phyloP scores from a whole-genome alignment of 2,797 vertebrate species.

The Sebastes variabilis region DNA sequence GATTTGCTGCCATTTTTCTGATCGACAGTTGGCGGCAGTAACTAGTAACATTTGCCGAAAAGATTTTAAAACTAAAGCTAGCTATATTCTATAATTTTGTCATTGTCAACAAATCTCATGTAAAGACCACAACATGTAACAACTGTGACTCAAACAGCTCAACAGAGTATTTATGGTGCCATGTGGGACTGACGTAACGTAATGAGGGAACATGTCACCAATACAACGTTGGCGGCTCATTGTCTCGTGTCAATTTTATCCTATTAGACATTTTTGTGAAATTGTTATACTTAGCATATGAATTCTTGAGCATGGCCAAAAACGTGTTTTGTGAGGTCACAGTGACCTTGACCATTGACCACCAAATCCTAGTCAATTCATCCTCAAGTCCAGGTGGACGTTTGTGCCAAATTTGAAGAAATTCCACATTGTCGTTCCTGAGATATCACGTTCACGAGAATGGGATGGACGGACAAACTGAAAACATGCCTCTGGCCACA shows the following conservation, averaged over 20 bases:
- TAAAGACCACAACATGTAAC: neutral
- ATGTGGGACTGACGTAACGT: neutral
- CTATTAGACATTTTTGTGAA: too few relatives aligned
- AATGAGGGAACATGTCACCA: neutral
- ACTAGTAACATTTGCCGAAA: neutral
- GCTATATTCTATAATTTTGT: neutral
- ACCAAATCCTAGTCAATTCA: too few relatives aligned
- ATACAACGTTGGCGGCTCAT: neutral
- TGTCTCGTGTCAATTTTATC: neutral
- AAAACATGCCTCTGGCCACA: too few relatives aligned
- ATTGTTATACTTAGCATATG: too few relatives aligned
- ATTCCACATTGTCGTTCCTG: rapidly evolving
- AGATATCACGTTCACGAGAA: too few relatives aligned
- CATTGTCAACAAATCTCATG: neutral
- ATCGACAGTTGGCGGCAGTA: neutral
- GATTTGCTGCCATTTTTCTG: neutral
- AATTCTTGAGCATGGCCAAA: too few relatives aligned
- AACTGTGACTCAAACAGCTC: neutral
- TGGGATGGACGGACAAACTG: too few relatives aligned
- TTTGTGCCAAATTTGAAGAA: too few relatives aligned
- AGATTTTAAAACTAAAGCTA: neutral
- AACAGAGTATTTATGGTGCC: neutral
- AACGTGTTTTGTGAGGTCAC: too few relatives aligned
- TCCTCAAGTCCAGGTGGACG: too few relatives aligned
- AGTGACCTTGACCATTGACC: too few relatives aligned